phyloP scores from a whole-genome alignment of 2,113 vertebrate genomes.

The Apteryx mantelli region DNA sequence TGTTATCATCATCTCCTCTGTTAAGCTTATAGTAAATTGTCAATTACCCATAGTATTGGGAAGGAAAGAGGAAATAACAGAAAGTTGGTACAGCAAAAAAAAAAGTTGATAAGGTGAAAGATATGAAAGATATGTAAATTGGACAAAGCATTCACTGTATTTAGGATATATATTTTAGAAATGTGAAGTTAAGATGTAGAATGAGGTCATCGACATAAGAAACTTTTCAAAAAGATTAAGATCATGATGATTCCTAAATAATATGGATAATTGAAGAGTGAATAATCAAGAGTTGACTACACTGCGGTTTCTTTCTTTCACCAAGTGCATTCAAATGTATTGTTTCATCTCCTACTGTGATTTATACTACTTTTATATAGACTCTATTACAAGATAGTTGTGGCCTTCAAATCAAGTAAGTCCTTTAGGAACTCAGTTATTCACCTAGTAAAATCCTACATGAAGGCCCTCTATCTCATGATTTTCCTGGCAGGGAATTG shows the following conservation, averaged over 20 bases:
- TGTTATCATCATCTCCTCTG: constrained; percentile 9
- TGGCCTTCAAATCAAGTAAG: constrained; percentile 13
- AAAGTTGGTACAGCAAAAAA: background rate
- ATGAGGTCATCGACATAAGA: background rate
- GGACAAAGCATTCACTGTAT: background rate
- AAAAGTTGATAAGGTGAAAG: background rate
- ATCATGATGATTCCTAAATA: constrained; percentile 26
- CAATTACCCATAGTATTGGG: background rate
- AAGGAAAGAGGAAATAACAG: background rate
- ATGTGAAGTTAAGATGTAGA: background rate
- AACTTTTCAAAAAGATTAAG: background rate
- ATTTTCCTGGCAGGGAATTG: background rate
- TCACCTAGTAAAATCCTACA: background rate
- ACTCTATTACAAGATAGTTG: constrained; percentile 1
- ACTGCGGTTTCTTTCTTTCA: background rate
- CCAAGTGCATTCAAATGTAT: background rate
- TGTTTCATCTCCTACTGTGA: background rate
- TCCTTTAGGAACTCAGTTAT: constrained; percentile 6
- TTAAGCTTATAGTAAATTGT: constrained; percentile 11
- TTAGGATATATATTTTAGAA: background rate
- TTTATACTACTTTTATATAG: constrained; percentile 18
- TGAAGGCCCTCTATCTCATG: background rate
- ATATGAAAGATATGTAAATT: background rate
- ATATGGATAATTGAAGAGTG: constrained; percentile 11
- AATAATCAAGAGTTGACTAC: constrained; percentile 15